These are phyloP conservation scores for Rhizoglyphus robini DNA, from an alignment of 1,140 invertebrate species.

Conservation along the genomic window DNA sequence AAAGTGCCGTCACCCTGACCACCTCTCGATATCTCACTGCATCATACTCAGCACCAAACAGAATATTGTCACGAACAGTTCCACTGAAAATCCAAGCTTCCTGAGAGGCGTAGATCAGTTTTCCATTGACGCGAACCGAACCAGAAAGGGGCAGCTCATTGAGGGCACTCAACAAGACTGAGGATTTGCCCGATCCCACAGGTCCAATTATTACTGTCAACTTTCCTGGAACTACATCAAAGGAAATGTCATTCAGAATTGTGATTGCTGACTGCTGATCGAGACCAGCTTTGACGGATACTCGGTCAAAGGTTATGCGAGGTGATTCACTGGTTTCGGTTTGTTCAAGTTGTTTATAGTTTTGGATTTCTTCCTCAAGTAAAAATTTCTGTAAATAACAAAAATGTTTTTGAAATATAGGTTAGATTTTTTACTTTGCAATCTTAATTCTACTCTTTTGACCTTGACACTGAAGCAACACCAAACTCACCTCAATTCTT, in stretches of 20 bases:
- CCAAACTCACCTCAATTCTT: constrained; percentile 37
- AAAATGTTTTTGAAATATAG: neutral
- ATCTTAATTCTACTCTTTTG: no score
- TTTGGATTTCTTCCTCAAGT: constrained; percentile 48
- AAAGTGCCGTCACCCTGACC: constrained; percentile 49
- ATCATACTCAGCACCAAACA: constrained; percentile 59
- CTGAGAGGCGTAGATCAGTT: constrained; percentile 28
- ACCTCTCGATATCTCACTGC: constrained; percentile 56
- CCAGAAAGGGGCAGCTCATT: constrained; percentile 39
- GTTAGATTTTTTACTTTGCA: no score
- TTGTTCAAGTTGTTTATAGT: constrained; percentile 35
- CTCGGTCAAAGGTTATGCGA: constrained; percentile 23
- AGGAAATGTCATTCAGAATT: constrained; percentile 42
- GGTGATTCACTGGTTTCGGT: no score
- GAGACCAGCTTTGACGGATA: neutral
- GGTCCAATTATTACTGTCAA: constrained; percentile 58
- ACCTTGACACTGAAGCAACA: no score
- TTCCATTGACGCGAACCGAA: neutral
- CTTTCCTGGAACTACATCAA: constrained; percentile 48
- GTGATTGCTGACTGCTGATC: neutral
- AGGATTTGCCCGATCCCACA: constrained; percentile 54
- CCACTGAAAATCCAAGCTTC: constrained; percentile 61
- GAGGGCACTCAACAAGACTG: constrained; percentile 27
- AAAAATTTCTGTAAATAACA: constrained; percentile 55
- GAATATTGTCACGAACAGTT: constrained; percentile 61